Base-by-base conservation (phyloP, 2,113 vertebrate genomes). In the Syrrhaptes paradoxus region DNA sequence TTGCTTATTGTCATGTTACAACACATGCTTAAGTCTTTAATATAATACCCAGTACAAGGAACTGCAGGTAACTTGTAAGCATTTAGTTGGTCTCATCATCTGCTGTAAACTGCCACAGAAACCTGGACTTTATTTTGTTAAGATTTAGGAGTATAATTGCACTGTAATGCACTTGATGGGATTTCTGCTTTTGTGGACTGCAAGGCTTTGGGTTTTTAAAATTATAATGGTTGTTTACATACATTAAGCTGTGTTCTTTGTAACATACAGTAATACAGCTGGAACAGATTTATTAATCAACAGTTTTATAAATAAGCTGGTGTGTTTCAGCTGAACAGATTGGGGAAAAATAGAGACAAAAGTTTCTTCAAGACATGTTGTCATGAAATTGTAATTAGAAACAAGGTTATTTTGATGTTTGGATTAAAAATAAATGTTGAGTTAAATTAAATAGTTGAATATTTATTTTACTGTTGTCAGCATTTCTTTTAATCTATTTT, bases 391-490 rank as follows among this genome's bases (percentile, higher is more conserved):
- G 76, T 96, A 95, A 97, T 97, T 96, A 94, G 58, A 89, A 85
- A 70, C 32, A 74, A 85, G 65, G 70, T 94, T 97, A 95, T 96
- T 90, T 97, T 96, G 71, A 85, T 96, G 24, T 90, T 94, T 96
- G 46, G 81, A 89, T 97, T 97, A 88, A 95, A 95, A 96, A 85
- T 91, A 79, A 79, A 87, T 29, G 36, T 86, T 88, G 57, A 91
- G 68, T 93, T 95, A 95, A 94, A 91, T 96, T 46, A 59, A 96
- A 57, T 77, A 87, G 80, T 79, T 36, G 61, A 85, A 81, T 95
- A 87, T 94, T 97, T 96, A 89, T 94, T 97, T 97, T 95, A 62
- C 22, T 85, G 36, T 68, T 96, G 75, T 96, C 59, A 94, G 58
- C 80, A 67, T 87, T 95, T 95, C 96, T 45, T 76, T 94, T 95